Conservation (phyloP, 1,140 invertebrate species). For the Tenebrio molitor region DNA sequence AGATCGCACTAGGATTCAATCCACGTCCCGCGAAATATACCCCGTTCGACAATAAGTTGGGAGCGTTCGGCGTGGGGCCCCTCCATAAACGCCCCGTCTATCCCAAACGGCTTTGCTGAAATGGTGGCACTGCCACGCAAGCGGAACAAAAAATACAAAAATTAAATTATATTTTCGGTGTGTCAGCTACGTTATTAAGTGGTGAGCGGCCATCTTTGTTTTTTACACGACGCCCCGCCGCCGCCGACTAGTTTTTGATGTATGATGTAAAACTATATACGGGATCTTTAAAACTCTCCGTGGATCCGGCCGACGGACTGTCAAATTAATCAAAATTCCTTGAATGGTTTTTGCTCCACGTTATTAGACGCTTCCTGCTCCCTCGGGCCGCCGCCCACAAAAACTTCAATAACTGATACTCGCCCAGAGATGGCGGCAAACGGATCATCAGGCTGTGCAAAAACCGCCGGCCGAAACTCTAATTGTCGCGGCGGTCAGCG, state of each 20-base stretch:
- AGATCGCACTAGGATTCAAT: slow-evolving; percentile 59
- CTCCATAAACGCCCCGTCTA: slow-evolving; percentile 36
- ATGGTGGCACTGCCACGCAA: slow-evolving; percentile 44
- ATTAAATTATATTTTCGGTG: slow-evolving; percentile 56
- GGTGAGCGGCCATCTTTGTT: slow-evolving; percentile 55
- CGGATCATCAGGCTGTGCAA: too few relatives aligned
- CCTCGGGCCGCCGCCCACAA: slow-evolving; percentile 3
- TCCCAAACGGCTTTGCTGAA: slow-evolving; percentile 36
- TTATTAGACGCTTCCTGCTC: slow-evolving; percentile 51
- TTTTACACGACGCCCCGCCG: slow-evolving; percentile 45
- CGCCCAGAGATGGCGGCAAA: too few relatives aligned
- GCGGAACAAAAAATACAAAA: slow-evolving; percentile 53
- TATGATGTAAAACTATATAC: slow-evolving; percentile 57
- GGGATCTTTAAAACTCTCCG: slow-evolving; percentile 46
- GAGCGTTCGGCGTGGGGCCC: slow-evolving; percentile 42
- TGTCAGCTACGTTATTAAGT: slow-evolving; percentile 57
- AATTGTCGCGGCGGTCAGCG: too few relatives aligned
- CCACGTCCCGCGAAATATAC: slow-evolving; percentile 61
- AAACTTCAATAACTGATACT: too few relatives aligned
- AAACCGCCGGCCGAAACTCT: too few relatives aligned
- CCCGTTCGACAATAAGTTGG: slow-evolving; percentile 55
- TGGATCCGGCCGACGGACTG: slow-evolving; percentile 46
- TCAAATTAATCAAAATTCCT: slow-evolving; percentile 58
- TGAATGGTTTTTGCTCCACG: slow-evolving; percentile 50
- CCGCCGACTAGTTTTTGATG: slow-evolving; percentile 51